A percentile compares a stretch with the other conserved stretches of the same genome.
phyloP scores from a whole-genome alignment of 2,888 invertebrate genomes.

The Helobdella robusta region DNA sequence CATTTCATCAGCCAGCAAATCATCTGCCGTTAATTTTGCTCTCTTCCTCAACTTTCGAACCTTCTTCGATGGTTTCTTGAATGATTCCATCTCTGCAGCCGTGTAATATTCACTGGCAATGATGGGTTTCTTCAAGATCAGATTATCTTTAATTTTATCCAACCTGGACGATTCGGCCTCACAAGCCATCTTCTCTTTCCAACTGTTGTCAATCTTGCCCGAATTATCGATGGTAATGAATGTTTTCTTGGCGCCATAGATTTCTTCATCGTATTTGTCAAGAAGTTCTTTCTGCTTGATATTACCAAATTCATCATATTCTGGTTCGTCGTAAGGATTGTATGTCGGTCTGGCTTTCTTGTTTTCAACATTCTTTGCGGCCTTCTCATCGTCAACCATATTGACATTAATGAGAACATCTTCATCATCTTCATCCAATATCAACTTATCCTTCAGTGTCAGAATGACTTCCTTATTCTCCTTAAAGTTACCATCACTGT shows the following conservation, averaged over 20 bases:
- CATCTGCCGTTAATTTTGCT: conserved; percentile 62
- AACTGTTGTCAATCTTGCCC: neutral
- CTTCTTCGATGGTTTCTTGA: conserved; percentile 65
- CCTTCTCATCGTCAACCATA: conserved; percentile 49
- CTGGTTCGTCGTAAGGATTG: conserved; percentile 71
- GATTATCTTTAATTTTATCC: conserved; percentile 44
- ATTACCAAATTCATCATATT: conserved; percentile 55
- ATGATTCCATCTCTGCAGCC: conserved; percentile 62
- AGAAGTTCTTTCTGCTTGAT: conserved; percentile 58
- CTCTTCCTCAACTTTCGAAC: conserved; percentile 57
- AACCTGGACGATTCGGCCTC: no score
- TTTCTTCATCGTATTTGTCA: conserved; percentile 87
- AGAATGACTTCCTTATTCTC: conserved; percentile 78
- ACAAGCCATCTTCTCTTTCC: neutral
- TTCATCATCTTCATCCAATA: conserved; percentile 69
- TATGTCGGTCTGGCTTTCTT: conserved; percentile 68
- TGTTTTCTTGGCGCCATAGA: conserved; percentile 59
- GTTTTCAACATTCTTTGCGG: conserved; percentile 64
- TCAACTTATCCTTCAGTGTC: conserved; percentile 81
- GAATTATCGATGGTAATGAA: conserved; percentile 67
- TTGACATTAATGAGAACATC: conserved; percentile 72
- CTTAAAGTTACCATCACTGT: conserved; percentile 59
- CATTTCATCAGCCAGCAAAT: conserved; percentile 54
- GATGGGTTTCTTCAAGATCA: conserved; percentile 60
- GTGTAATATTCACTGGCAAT: conserved; percentile 80